These are phyloP conservation scores for Salmo trutta DNA, from an alignment of 2,797 vertebrate genomes.

Conservation along the genomic window DNA sequence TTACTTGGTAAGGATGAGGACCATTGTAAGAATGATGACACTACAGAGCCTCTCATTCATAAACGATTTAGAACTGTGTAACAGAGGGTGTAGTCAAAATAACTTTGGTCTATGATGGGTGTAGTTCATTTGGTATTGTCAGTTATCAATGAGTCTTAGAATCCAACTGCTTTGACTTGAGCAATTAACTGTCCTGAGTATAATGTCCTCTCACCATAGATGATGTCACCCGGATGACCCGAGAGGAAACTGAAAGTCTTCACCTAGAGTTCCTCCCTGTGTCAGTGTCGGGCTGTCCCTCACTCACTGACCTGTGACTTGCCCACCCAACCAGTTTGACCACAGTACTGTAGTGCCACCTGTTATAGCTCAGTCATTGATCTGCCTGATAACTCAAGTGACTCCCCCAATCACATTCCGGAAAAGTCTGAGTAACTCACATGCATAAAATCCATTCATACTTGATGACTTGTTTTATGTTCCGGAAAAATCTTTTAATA, in stretches of 20 bases:
- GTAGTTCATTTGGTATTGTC: not conserved
- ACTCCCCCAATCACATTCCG: not conserved
- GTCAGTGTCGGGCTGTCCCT: not conserved
- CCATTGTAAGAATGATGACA: not conserved
- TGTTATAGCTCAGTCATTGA: not conserved
- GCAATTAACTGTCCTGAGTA: too few relatives aligned
- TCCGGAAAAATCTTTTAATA: not conserved
- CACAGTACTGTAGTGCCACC: slow-evolving; percentile 19
- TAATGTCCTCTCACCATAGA: too few relatives aligned
- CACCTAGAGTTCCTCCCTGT: not conserved
- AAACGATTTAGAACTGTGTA: not conserved
- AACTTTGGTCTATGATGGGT: slow-evolving; percentile 22
- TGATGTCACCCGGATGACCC: not conserved
- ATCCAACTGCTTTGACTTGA: not conserved
- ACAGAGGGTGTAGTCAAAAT: slow-evolving; percentile 14
- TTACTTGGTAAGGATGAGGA: not conserved
- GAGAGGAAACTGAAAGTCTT: too few relatives aligned
- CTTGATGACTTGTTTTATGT: not conserved
- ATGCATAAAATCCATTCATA: not conserved
- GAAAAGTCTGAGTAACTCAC: not conserved
- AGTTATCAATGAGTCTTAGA: slow-evolving; percentile 4
- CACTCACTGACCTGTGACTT: not conserved
- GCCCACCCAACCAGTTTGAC: slow-evolving; percentile 62
- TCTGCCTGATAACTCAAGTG: not conserved
- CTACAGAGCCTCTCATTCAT: not conserved